Evolutionary conservation across 2,797 vertebrate genomes (phyloP).

Genomic region (Microchirus variegatus): DNA sequence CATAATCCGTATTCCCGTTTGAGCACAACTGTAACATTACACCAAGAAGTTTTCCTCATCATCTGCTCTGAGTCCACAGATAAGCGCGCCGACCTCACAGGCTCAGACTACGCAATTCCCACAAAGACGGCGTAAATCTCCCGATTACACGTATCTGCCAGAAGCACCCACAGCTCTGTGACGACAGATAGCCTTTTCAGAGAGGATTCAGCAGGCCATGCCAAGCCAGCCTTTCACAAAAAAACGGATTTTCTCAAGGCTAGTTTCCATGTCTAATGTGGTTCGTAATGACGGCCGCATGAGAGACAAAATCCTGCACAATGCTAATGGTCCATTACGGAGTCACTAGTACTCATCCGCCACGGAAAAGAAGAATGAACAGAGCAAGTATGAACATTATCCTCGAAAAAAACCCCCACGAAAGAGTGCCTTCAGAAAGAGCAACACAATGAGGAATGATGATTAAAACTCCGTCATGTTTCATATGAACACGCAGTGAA

Average conservation of each 20-base stretch:
- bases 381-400: constrained; percentile 24
- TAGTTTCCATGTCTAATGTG: constrained; percentile 59
- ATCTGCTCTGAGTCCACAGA: constrained; percentile 36
- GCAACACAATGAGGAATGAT: constrained; percentile 29
- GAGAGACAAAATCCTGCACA: constrained; percentile 52
- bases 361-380: constrained; percentile 32
- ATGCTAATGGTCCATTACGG: constrained; percentile 64
- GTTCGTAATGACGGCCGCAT: constrained; percentile 47
- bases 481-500: too few species aligned
- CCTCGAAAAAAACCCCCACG: constrained; percentile 14
- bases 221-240: constrained; percentile 37
- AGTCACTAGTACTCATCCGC: constrained; percentile 49
- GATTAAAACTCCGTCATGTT: constrained; percentile 19
- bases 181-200: constrained; percentile 42
- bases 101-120: constrained; percentile 23
- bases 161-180: constrained; percentile 28
- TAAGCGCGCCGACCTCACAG: constrained; percentile 46
- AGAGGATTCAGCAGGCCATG: constrained; percentile 27
- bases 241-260: constrained; percentile 53
- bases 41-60: constrained; percentile 38
- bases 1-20: constrained; percentile 3
- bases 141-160: constrained; percentile 40
- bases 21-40: constrained; percentile 27
- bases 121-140: constrained; percentile 33
- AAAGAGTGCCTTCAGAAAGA: constrained; percentile 21